phyloP scores from a whole-genome alignment of 2,888 invertebrate species.

The Dastarcus helophoroides region DNA sequence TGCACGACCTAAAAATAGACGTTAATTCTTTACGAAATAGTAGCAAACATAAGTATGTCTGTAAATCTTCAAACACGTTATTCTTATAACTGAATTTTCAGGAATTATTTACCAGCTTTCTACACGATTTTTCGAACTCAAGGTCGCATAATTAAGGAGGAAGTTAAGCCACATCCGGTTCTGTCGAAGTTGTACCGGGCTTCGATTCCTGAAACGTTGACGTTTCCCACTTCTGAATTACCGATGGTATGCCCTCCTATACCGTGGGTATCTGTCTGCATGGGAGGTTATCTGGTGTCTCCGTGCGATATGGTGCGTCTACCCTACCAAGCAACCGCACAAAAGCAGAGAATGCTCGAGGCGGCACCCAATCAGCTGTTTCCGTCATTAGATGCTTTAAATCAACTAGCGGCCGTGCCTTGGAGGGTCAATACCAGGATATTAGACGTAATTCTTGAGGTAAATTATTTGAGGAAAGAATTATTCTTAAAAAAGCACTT shows the following conservation, averaged over 20 bases:
- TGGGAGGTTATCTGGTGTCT: slow-evolving; percentile 67
- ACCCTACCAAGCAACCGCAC: slow-evolving; percentile 49
- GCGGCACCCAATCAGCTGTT: slow-evolving; percentile 51
- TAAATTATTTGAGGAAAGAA: no score
- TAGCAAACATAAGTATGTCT: slow-evolving; percentile 36
- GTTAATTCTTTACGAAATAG: slow-evolving; percentile 53
- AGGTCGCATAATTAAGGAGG: slow-evolving; percentile 51
- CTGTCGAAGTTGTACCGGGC: slow-evolving; percentile 57
- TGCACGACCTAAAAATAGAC: slow-evolving; percentile 76
- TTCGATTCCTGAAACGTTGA: slow-evolving; percentile 54
- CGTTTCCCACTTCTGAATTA: slow-evolving; percentile 58
- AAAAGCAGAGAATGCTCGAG: slow-evolving; percentile 50
- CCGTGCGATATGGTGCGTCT: slow-evolving; percentile 52
- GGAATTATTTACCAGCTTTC: slow-evolving; percentile 63
- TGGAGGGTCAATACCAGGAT: slow-evolving; percentile 77
- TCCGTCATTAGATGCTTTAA: slow-evolving; percentile 82
- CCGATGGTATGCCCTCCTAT: slow-evolving; percentile 77
- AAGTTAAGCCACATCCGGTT: slow-evolving; percentile 76
- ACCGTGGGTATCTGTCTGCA: slow-evolving; percentile 61
- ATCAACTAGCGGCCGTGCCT: slow-evolving; percentile 83
- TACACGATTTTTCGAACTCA: slow-evolving; percentile 66
- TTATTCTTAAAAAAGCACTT: no score
- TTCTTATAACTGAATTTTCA: slow-evolving; percentile 19
- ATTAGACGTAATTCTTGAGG: slow-evolving; percentile 41
- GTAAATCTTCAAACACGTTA: neutral